These are phyloP conservation scores for Euphydryas editha DNA, from an alignment of 2,888 invertebrate species.

Conservation along the genomic window DNA sequence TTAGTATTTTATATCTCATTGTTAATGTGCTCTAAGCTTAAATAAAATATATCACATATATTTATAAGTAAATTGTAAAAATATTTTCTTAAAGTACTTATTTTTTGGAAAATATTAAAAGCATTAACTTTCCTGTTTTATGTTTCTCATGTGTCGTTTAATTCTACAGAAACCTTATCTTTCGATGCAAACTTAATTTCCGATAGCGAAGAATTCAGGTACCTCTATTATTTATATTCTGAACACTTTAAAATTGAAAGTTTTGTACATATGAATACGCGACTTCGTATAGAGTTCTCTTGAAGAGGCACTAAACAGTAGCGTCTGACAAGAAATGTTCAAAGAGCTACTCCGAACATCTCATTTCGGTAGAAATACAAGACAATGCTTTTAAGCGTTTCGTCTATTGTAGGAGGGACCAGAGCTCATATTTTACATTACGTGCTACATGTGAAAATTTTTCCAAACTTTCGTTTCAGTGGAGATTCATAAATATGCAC, in stretches of 20 bases:
- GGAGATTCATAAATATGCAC: conserved; percentile 55
- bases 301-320: conserved; percentile 42
- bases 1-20: too few species aligned
- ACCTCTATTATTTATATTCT: conserved; percentile 31
- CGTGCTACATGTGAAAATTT: conserved; percentile 52
- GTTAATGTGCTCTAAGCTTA: too few species aligned
- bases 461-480: conserved; percentile 50
- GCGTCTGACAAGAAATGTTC: conserved; percentile 47
- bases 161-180: neutral
- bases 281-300: conserved; percentile 26
- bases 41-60: too few species aligned
- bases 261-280: conserved; percentile 36
- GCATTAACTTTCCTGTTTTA: too few species aligned
- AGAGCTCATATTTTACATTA: conserved; percentile 60
- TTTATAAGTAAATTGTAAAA: too few species aligned
- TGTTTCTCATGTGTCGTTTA: too few species aligned
- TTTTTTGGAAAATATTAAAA: too few species aligned
- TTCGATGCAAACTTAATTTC: neutral
- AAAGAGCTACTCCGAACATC: conserved; percentile 48
- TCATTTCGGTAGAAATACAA: conserved; percentile 64
- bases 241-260: conserved; percentile 33
- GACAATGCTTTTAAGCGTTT: conserved; percentile 81
- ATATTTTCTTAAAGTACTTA: too few species aligned
- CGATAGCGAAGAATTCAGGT: conserved; percentile 18
- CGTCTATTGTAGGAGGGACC: conserved; percentile 64